Conservation (phyloP, 2,113 vertebrate species). For the Callipepla squamata region DNA sequence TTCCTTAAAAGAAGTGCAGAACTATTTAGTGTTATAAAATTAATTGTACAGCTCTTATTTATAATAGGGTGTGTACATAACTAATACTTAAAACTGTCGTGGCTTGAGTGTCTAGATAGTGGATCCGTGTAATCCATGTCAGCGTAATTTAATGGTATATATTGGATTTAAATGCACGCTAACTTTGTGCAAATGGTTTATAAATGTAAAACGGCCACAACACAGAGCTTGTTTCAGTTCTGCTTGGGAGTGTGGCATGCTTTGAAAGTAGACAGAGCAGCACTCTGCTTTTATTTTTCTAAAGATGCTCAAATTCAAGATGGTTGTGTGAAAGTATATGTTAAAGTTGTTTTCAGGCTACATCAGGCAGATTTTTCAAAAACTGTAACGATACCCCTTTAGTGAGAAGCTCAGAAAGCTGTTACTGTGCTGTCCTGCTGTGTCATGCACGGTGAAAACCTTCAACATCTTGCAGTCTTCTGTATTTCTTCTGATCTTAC, state of each 20-base stretch:
- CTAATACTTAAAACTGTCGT: background rate
- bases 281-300: background rate
- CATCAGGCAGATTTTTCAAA: fast-evolving
- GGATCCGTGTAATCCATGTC: background rate
- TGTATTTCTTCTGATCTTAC: background rate
- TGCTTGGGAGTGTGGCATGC: too few relatives aligned
- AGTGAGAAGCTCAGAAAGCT: fast-evolving
- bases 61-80: background rate
- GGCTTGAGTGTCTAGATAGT: background rate
- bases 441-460: fast-evolving
- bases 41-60: background rate
- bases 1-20: background rate
- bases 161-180: background rate
- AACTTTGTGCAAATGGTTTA: background rate
- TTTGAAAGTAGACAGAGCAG: too few relatives aligned
- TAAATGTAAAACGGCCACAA: too few relatives aligned
- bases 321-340: background rate
- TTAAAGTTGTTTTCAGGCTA: background rate
- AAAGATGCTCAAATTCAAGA: background rate
- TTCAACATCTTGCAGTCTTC: background rate
- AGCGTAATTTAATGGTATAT: background rate
- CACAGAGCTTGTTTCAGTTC: too few relatives aligned
- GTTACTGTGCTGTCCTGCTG: background rate
- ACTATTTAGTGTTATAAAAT: background rate
- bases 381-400: background rate